Conservation (phyloP, 2,888 invertebrate species). For the Nasonia oneida region DNA sequence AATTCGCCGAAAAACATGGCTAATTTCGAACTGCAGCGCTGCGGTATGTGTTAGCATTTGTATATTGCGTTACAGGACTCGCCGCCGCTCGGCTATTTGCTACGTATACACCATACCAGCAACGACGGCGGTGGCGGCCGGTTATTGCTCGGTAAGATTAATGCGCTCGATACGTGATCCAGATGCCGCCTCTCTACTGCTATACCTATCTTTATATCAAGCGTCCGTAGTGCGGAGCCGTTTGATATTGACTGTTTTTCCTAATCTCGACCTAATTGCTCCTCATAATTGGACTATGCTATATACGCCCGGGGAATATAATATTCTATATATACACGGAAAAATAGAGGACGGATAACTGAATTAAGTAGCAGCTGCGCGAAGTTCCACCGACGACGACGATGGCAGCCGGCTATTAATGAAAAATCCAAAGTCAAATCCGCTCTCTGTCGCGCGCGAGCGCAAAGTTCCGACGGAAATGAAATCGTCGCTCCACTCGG, state of each 20-base stretch:
- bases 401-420: constrained; percentile 46
- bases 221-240: not conserved
- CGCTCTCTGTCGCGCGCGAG: not conserved
- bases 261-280: not conserved
- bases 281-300: not conserved
- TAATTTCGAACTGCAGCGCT: no score
- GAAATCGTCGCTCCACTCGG: constrained; percentile 46
- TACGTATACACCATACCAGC: not conserved
- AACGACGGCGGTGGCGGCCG: not conserved
- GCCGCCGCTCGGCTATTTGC: constrained; percentile 22
- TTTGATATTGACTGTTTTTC: not conserved
- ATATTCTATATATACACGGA: not conserved
- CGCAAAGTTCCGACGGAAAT: constrained; percentile 48
- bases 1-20: no score
- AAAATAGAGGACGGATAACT: not conserved
- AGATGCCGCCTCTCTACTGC: constrained; percentile 2
- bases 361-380: not conserved
- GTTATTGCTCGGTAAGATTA: constrained; percentile 53
- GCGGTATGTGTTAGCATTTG: not conserved
- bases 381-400: not conserved
- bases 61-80: constrained; percentile 15
- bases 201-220: not conserved
- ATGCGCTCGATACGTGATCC: constrained; percentile 53
- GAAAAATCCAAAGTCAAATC: constrained; percentile 46
- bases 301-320: not conserved